Conservation (phyloP, 2,797 vertebrate genomes). For the Sebastes jordani region DNA sequence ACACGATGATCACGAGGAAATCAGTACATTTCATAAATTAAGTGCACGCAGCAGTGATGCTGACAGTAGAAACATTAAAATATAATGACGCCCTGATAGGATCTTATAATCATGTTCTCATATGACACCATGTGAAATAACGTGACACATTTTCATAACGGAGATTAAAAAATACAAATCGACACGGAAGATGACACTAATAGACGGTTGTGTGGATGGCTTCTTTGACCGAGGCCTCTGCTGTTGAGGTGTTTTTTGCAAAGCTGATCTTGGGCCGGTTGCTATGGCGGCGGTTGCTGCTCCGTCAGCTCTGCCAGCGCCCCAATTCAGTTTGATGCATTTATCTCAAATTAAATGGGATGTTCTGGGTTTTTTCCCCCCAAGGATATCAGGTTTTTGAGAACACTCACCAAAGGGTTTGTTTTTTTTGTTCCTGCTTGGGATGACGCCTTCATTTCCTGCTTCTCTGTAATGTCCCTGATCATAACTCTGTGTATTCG, state of each 20-base stretch:
- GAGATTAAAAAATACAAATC: slow-evolving; percentile 39
- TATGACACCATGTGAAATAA: slow-evolving; percentile 33
- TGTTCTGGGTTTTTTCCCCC: neutral
- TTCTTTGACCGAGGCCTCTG: slow-evolving; percentile 34
- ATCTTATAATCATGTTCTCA: slow-evolving; percentile 24
- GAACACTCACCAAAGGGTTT: neutral
- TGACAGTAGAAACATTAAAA: slow-evolving; percentile 14
- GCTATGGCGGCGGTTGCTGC: slow-evolving; percentile 25
- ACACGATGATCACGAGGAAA: slow-evolving; percentile 32
- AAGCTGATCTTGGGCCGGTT: slow-evolving; percentile 37
- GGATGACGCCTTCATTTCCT: slow-evolving; percentile 8
- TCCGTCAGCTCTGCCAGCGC: neutral
- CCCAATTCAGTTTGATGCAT: slow-evolving; percentile 17
- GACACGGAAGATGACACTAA: slow-evolving; percentile 16
- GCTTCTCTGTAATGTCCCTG: slow-evolving; percentile 7
- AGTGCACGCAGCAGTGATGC: slow-evolving; percentile 49
- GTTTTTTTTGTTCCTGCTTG: slow-evolving; percentile 13
- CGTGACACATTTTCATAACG: slow-evolving; percentile 27
- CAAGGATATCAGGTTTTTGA: slow-evolving; percentile 1
- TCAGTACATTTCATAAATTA: slow-evolving; percentile 39
- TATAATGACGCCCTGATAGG: slow-evolving; percentile 51
- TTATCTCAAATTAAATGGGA: neutral
- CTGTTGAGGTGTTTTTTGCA: slow-evolving; percentile 61
- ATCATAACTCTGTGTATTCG: neutral
- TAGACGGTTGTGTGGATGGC: neutral